Evolutionary conservation across 92 coral and sea anemone species (phyloP), one percentile per base, ranked within the genome.

Genomic region (Palythoa grandiflora): DNA sequence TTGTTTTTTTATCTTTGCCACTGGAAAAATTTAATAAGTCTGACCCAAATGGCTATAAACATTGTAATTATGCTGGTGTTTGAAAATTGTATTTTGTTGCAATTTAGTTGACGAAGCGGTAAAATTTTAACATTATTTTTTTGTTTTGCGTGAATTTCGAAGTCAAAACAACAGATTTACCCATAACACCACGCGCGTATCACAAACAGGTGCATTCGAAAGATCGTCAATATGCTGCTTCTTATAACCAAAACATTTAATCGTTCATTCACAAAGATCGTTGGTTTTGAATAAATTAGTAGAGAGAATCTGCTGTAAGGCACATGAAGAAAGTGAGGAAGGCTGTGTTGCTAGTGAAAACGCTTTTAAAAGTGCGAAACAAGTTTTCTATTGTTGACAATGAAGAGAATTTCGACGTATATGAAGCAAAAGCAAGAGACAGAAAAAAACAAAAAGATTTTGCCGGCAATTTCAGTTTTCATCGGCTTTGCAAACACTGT

Each of bases 281-380:
- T 81, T 71, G 86, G 6, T 52, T 81, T 68, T 81, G 86, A 81
- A 81, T 81, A 81, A 81, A 81, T 81, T 81, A 81, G 17, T 63
- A 15, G 86, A 38, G 39, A 35, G 40, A 28, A 21, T 47, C 83
- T 35, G 68, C 20, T 73, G 55, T 3, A 73, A 21, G 68, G 63
- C 86, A 68, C 36, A 81, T 81, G 86, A 81, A 81, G 86, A 81
- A 81, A 68, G 86, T 92, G 93, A 93, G 88, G 96, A 94, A 94
- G 78, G 98, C 96, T 38, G 98, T 94, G 48, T 78, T 83, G 28
- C 88, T 94, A 7, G 93, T 94, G 72, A 89, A 91, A 83, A 92
- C 94, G 75, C 91, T 94, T 71, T 88, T 94, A 78, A 90, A 94
- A 78, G 72, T 75, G 20, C 83, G 84, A 53, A 91, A 88, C 19